phyloP scores from a whole-genome alignment of 2,888 invertebrate species.

The Chrysolina haemoptera region DNA sequence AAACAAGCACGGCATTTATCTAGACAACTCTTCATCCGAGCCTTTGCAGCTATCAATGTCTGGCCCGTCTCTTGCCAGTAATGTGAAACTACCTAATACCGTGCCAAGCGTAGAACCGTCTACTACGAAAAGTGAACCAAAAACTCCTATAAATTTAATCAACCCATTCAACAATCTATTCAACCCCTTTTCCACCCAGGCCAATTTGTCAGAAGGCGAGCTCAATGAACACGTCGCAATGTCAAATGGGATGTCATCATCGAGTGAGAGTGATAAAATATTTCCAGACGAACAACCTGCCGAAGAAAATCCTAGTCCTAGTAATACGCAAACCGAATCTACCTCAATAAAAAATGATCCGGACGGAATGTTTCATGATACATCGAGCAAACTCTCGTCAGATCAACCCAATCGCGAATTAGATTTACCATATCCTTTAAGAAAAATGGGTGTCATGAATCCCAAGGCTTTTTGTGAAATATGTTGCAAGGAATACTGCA shows the following conservation, averaged over 20 bases:
- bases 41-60: slow-evolving; percentile 57
- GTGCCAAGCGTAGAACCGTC: slow-evolving; percentile 64
- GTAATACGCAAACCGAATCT: slow-evolving; percentile 65
- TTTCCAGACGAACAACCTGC: slow-evolving; percentile 58
- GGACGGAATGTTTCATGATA: slow-evolving; percentile 62
- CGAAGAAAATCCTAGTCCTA: slow-evolving; percentile 66
- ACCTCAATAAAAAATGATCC: slow-evolving; percentile 66
- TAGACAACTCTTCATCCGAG: slow-evolving; percentile 63
- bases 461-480: slow-evolving; percentile 95
- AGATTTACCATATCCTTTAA: slow-evolving; percentile 82
- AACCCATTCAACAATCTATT: slow-evolving; percentile 79
- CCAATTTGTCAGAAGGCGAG: slow-evolving; percentile 59
- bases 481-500: slow-evolving; percentile 94
- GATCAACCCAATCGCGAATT: slow-evolving; percentile 74
- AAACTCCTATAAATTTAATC: slow-evolving; percentile 54
- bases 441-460: slow-evolving; percentile 85
- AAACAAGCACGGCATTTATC: slow-evolving; percentile 95
- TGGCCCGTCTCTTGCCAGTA: slow-evolving; percentile 62
- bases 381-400: slow-evolving; percentile 65
- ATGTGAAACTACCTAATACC: slow-evolving; percentile 64
- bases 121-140: slow-evolving; percentile 61
- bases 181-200: slow-evolving; percentile 81
- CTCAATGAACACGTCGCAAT: slow-evolving; percentile 58
- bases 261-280: slow-evolving; percentile 62
- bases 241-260: slow-evolving; percentile 59